Base-by-base conservation (phyloP, 2,888 invertebrate species). In the Dione vanillae region DNA sequence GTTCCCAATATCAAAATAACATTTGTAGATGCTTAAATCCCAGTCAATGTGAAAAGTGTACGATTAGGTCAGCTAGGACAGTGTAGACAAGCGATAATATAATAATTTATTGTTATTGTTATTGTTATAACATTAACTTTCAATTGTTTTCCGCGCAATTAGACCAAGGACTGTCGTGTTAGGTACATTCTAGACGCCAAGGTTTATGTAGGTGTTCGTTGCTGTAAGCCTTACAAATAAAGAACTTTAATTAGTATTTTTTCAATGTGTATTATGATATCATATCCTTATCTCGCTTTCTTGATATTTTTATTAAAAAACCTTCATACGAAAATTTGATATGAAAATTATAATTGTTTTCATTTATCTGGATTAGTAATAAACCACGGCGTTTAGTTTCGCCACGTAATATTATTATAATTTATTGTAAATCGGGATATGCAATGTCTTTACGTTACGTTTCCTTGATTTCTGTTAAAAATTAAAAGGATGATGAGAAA, bases 121-220 rank as follows among this genome's bases (percentile, higher is more conserved):
- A 85, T 85, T 80, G 73, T 79, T 78, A 80, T 81, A 79, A 80
- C 81, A 74, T 68, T 72, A 71, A 51, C 83, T 79, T 86, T 83
- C 79, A 83, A 83, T 76, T 75, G 75, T 80, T 82, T 73, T 79
- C 79, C 77, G 70, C 71, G 69, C 74, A 75, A 84, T 82, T 82
- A 82, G 86, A 79, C 81, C 88, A 88, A 88, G 88, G 88, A 85
- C 82, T 75, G 72, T 76, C 73, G 74, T 72, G 72, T 70, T 74
- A 72, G 71, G 54, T 62, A 62, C 72, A 69, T 58, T 75, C 74
- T 67, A 67, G 74, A 72, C 65, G 65, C 56, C 67, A 27, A 61
- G 67, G 67, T 69, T 69, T 45, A 66, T 59, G 69, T 70, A 68
- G 72, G 70, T 61, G 66, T 65, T 59, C 14, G 20, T 67, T 65